Percentiles rank a stretch among this genome's conserved stretches.
These are phyloP conservation scores for Amphilophus citrinellus DNA, from an alignment of 2,113 vertebrate genomes.

Conservation along the genomic window DNA sequence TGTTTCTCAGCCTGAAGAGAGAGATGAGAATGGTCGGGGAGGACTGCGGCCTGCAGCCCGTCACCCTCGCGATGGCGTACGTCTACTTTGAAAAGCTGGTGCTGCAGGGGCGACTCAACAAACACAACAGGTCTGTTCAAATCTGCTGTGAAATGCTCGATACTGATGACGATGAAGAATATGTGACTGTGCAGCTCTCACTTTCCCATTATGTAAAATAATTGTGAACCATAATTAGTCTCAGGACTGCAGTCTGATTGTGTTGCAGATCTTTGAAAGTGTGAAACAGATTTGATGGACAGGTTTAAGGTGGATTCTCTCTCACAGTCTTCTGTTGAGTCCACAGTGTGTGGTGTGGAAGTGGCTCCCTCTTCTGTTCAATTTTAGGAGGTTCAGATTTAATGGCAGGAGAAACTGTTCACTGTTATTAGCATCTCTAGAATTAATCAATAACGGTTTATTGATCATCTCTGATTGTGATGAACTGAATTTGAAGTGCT, in stretches of 20 bases:
- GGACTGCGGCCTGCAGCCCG: constrained; percentile 91
- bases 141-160: too few species aligned
- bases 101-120: constrained; percentile 94
- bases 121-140: constrained; percentile 86
- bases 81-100: constrained; percentile 99
- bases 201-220: rapidly evolving
- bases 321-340: too few species aligned
- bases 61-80: constrained; percentile 94
- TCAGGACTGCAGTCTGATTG: rapidly evolving
- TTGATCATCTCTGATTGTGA: background rate
- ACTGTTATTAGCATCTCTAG: too few species aligned
- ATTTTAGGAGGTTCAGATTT: rapidly evolving
- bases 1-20: constrained; percentile 88
- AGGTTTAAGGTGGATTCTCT: too few species aligned
- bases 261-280: too few species aligned
- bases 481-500: background rate
- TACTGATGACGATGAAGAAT: rapidly evolving
- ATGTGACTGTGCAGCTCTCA: rapidly evolving
- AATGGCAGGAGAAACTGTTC: too few species aligned
- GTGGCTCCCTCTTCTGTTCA: constrained; percentile 12
- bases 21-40: constrained; percentile 91
- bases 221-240: background rate
- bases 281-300: too few species aligned
- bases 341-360: background rate
- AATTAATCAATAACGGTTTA: background rate